Percentiles rank a stretch among this genome's conserved stretches.
These are phyloP conservation scores for Chiloscyllium punctatum DNA, from an alignment of 2,797 vertebrate species.

Conservation along the genomic window DNA sequence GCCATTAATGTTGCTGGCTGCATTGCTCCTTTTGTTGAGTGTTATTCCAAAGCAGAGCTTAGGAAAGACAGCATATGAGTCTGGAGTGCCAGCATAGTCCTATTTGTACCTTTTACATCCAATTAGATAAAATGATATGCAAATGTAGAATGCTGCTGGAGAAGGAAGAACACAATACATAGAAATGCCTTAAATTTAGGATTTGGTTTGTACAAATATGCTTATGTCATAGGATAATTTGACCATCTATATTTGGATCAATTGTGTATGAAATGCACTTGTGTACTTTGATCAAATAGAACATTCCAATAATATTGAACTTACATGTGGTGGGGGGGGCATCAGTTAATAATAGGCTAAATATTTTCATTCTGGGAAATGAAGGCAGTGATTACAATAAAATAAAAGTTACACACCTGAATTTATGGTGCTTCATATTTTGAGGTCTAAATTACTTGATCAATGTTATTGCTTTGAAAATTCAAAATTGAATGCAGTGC, in stretches of 20 bases:
- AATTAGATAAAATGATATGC: conserved; percentile 21
- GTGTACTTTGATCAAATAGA: neutral
- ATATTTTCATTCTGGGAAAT: neutral
- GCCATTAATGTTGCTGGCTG: conserved; percentile 32
- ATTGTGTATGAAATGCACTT: neutral
- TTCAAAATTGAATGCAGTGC: neutral
- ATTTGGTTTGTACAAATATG: neutral
- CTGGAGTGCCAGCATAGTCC: conserved; percentile 22
- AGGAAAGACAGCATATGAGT: conserved; percentile 22
- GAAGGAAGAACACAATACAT: conserved; percentile 4
- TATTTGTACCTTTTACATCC: conserved; percentile 29
- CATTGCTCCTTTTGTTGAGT: conserved; percentile 34
- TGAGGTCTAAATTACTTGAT: too few species aligned
- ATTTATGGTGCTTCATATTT: neutral
- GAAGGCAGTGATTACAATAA: neutral
- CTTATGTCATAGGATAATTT: neutral
- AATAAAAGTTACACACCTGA: neutral
- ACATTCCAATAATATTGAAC: neutral
- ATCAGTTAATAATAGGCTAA: neutral
- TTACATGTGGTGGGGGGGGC: neutral
- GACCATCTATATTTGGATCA: neutral
- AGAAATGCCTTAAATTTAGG: neutral
- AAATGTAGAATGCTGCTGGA: neutral
- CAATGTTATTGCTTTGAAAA: neutral
- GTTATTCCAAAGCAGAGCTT: conserved; percentile 25